These are phyloP conservation scores for Steatornis caripensis DNA, from an alignment of 2,113 vertebrate genomes.

Conservation along the genomic window DNA sequence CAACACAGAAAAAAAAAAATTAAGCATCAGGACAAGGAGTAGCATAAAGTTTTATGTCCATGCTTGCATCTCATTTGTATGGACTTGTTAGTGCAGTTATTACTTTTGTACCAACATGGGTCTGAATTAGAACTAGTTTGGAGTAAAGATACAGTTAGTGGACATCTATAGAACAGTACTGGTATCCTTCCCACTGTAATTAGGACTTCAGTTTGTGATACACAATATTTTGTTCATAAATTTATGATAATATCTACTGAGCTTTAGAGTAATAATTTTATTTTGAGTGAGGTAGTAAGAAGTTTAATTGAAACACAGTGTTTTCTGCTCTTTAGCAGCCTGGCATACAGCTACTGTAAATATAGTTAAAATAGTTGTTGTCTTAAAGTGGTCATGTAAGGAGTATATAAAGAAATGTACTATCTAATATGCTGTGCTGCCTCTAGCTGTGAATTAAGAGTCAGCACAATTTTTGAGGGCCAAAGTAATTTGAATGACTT, in stretches of 20 bases:
- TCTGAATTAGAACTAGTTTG: neutral
- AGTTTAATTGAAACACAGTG: neutral
- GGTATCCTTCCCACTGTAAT: neutral
- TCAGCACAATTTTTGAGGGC: neutral
- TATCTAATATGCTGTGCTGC: neutral
- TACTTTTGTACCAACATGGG: neutral
- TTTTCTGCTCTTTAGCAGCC: neutral
- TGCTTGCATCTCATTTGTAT: neutral
- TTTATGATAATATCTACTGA: neutral
- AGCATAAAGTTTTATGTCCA: neutral
- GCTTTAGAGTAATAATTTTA: neutral
- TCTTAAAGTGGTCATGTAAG: neutral
- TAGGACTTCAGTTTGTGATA: neutral
- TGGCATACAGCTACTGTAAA: neutral
- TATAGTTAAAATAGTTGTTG: neutral
- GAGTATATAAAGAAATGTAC: neutral
- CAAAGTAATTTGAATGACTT: neutral
- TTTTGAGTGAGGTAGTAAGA: neutral
- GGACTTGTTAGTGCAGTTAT: neutral
- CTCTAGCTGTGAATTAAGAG: neutral
- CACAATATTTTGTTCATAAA: neutral
- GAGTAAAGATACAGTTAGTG: neutral
- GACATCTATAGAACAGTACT: neutral
- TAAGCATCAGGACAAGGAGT: neutral
- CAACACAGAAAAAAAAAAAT: too few species aligned